Conservation (phyloP, 2,888 invertebrate species). For the Spodoptera picta region DNA sequence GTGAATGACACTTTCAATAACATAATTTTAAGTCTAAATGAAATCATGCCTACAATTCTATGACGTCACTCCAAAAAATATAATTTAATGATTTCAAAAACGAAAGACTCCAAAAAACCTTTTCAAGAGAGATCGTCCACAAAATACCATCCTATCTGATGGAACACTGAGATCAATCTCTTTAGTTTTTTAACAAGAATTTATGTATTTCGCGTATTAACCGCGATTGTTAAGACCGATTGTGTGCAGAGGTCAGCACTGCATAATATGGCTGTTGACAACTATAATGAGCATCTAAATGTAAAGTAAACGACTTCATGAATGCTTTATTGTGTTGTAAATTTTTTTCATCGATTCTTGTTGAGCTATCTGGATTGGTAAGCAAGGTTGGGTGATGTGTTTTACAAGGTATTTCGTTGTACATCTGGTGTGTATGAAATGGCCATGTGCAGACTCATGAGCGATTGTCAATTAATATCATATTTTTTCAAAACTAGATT, state of each 20-base stretch:
- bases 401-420: neutral
- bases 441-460: too few species aligned
- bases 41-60: too few species aligned
- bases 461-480: too few species aligned
- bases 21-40: too few species aligned
- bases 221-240: conserved; percentile 37
- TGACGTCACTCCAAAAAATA: too few species aligned
- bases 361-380: conserved; percentile 45
- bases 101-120: too few species aligned
- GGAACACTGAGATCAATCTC: conserved; percentile 17
- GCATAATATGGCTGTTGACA: conserved; percentile 44
- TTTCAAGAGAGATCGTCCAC: neutral
- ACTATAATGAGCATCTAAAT: conserved; percentile 48
- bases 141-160: neutral
- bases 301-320: conserved; percentile 16
- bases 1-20: too few species aligned
- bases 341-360: conserved; percentile 39
- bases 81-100: too few species aligned
- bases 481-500: too few species aligned
- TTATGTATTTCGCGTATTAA: conserved; percentile 39
- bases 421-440: neutral
- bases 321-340: conserved; percentile 33
- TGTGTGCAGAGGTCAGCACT: conserved; percentile 39
- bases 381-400: conserved; percentile 5
- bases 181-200: conserved; percentile 45